Base-by-base conservation (phyloP, 2,113 vertebrate species). In the Rousettus leschenaultii region DNA sequence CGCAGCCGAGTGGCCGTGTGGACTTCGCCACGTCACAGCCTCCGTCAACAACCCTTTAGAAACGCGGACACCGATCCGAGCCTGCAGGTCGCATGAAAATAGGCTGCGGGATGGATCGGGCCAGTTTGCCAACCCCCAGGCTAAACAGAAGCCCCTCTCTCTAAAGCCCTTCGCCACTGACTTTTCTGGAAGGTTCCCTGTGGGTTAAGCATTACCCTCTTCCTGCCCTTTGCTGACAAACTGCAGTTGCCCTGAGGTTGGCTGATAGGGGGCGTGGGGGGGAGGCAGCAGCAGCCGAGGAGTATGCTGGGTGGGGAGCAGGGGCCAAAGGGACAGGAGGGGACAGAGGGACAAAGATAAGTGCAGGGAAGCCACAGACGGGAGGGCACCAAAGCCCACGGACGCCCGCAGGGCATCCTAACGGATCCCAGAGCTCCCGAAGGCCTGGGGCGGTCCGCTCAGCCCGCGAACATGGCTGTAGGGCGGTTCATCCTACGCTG, bases 211-310 rank as follows among this genome's bases (percentile, higher is more conserved):
- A 8, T 4, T 7, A 2, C 14, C n/a, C n/a, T 45, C 48, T 14
- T 48, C 12, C 28, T 10, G 1, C 16, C 30, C 55, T 61, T 66
- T 77, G 45, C 68, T 26, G 40, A 57, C 84, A 68, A 91, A 57
- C 38, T 7, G 48, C 18, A 68, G 1, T 7, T n/a, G n/a, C 12
- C 40, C 28, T 0, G 28, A 55, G 5, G 5, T 48, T 10, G 22
- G 55, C 43, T 43, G 43, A 43, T 7, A 57, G 9, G 45, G 3
- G n/a, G n/a, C n/a, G n/a, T 1, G 10, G 66, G 22, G 59, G 38
- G 43, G 35, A 28, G 73, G 53, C 5, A 7, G 57, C 6, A 22
- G 33, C 28, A n/a, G n/a, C n/a, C 43, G 66, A 21, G 45, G 3
- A 15, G 13, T 1, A 8, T 16, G 14, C 22, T 11, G 73, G 73